These are phyloP conservation scores for Lasaia peninsularis DNA, from an alignment of 1,140 invertebrate species.

Conservation along the genomic window DNA sequence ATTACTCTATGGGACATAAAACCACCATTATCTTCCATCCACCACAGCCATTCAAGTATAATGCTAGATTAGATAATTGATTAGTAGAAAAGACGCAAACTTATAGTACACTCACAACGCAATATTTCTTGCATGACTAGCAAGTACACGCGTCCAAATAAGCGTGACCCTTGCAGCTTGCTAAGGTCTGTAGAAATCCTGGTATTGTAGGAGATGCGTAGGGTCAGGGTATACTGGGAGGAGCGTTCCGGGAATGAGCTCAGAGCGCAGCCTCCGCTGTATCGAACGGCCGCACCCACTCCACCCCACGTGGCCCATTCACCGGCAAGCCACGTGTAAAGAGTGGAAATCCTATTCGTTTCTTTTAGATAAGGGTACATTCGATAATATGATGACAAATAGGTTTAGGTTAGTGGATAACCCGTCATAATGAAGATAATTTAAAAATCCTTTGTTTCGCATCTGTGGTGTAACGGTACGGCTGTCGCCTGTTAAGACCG, in stretches of 20 bases:
- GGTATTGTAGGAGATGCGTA: conserved; percentile 21
- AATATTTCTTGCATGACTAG: conserved; percentile 41
- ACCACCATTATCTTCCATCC: too few species aligned
- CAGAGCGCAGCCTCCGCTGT: conserved; percentile 64
- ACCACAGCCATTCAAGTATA: too few species aligned
- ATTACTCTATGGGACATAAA: too few species aligned
- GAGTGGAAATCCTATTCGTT: conserved; percentile 2
- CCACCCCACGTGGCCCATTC: conserved; percentile 58
- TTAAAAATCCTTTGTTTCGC: too few species aligned
- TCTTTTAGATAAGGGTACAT: too few species aligned
- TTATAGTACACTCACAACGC: conserved; percentile 33
- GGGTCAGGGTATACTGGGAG: conserved; percentile 35
- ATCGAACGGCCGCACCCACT: conserved; percentile 61
- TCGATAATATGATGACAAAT: too few species aligned
- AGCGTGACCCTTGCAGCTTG: conserved; percentile 22
- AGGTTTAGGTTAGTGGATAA: too few species aligned
- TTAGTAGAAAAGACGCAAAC: not conserved
- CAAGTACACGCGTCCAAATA: conserved; percentile 21
- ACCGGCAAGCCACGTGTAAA: conserved; percentile 54
- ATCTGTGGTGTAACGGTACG: too few species aligned
- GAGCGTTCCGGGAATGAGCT: conserved; percentile 48
- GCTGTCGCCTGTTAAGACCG: too few species aligned
- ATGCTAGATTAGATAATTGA: not conserved
- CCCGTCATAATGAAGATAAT: too few species aligned
- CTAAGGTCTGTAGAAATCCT: conserved; percentile 24